Evolutionary conservation across 2,113 vertebrate genomes (phyloP).

Genomic region (Calypte anna): DNA sequence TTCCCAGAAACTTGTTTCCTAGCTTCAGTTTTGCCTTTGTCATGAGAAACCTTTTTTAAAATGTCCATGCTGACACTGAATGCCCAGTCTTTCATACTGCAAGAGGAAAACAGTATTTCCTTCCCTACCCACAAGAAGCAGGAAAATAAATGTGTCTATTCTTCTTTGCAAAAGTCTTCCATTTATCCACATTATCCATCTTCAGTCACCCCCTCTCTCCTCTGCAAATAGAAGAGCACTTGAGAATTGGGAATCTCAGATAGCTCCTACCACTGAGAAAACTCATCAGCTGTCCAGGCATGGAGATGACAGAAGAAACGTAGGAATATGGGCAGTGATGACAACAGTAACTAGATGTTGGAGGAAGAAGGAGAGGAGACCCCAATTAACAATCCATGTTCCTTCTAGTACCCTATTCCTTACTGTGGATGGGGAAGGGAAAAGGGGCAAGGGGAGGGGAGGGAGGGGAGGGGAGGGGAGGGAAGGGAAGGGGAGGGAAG

Average conservation of each 20-base stretch:
- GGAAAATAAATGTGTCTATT: not conserved
- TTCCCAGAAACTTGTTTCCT: not conserved
- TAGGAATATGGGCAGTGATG: not conserved
- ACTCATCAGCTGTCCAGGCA: not conserved
- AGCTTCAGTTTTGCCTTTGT: not conserved
- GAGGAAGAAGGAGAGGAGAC: not conserved
- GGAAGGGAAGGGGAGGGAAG: too few species aligned
- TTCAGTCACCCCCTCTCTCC: not conserved
- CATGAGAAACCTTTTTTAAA: not conserved
- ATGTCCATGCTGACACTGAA: not conserved
- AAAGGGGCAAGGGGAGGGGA: not conserved
- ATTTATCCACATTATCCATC: not conserved
- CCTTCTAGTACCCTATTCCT: not conserved
- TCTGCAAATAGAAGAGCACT: accelerated
- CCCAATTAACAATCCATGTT: not conserved
- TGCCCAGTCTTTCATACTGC: not conserved
- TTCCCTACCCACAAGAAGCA: not conserved
- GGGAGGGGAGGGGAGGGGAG: too few species aligned
- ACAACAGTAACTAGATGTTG: not conserved
- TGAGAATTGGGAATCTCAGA: not conserved
- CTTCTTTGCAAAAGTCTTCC: not conserved
- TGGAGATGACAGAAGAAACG: not conserved
- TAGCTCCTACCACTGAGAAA: not conserved
- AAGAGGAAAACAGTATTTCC: not conserved
- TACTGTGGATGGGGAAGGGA: not conserved